Conservation (phyloP, 2,888 invertebrate genomes). For the Liodrosophila aerea region DNA sequence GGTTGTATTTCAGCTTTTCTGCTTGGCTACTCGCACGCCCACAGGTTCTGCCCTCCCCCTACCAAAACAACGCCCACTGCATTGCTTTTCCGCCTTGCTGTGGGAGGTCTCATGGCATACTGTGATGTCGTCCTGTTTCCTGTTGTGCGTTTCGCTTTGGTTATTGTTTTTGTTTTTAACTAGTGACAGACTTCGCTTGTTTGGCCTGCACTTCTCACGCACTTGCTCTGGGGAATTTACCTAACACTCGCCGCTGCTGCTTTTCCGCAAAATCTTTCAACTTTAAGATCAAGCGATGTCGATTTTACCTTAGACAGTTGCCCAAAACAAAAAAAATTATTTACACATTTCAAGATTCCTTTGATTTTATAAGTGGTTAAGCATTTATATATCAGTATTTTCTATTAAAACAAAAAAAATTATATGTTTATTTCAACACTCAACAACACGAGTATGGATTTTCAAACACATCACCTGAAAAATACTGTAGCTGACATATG, state of each 20-base stretch:
- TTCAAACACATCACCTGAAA: too few species aligned
- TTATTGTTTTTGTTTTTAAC: slow-evolving; percentile 9
- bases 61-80: background rate
- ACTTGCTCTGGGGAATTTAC: slow-evolving; percentile 57
- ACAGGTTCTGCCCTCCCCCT: slow-evolving; percentile 20
- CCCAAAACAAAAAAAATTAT: too few species aligned
- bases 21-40: slow-evolving; percentile 41
- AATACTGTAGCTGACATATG: too few species aligned
- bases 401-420: too few species aligned
- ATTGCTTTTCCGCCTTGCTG: slow-evolving; percentile 4
- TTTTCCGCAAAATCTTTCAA: background rate
- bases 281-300: background rate
- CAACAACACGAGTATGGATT: too few species aligned
- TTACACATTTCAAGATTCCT: too few species aligned
- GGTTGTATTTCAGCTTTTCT: slow-evolving; percentile 51
- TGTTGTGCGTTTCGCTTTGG: slow-evolving; percentile 64
- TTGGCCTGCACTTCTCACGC: slow-evolving; percentile 69
- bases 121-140: slow-evolving; percentile 38
- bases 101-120: background rate
- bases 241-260: slow-evolving; percentile 45
- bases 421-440: too few species aligned
- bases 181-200: slow-evolving; percentile 37
- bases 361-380: too few species aligned
- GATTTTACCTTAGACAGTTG: too few species aligned
- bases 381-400: too few species aligned